Evolutionary conservation across 2,797 vertebrate species (phyloP).

Genomic region (Mormyrops attenuatus): DNA sequence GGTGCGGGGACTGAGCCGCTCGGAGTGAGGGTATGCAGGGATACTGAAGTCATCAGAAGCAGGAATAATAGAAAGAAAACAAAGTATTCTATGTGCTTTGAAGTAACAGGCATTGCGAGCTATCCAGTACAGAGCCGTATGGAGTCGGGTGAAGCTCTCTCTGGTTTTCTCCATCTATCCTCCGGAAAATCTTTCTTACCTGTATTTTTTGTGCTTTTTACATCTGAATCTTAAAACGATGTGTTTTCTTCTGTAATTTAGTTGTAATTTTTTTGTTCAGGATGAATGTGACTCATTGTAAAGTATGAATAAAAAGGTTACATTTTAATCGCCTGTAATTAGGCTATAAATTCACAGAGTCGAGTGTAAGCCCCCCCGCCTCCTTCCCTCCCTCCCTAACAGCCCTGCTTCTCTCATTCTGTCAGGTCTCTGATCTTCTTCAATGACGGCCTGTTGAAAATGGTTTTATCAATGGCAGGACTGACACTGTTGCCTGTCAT

Average conservation of each 20-base stretch:
- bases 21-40: not conserved
- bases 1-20: not conserved
- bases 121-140: not conserved
- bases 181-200: not conserved
- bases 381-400: not conserved
- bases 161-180: not conserved
- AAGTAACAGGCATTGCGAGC: not conserved
- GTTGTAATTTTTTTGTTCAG: not conserved
- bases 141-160: not conserved
- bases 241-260: not conserved
- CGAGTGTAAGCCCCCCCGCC: not conserved
- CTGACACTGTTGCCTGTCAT: slow-evolving; percentile 36
- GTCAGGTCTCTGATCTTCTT: slow-evolving; percentile 35
- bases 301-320: not conserved
- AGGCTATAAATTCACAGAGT: not conserved
- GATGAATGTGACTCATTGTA: slow-evolving; percentile 14
- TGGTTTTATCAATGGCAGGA: slow-evolving; percentile 41
- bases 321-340: slow-evolving; percentile 4
- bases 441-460: slow-evolving; percentile 42
- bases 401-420: not conserved
- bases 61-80: not conserved
- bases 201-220: not conserved
- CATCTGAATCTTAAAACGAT: not conserved
- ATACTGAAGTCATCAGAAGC: not conserved
- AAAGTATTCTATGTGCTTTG: not conserved